A percentile compares a stretch with the other conserved stretches of the same genome.
These are phyloP conservation scores for Perdita meconis DNA, from an alignment of 2,888 invertebrate genomes.

Conservation along the genomic window DNA sequence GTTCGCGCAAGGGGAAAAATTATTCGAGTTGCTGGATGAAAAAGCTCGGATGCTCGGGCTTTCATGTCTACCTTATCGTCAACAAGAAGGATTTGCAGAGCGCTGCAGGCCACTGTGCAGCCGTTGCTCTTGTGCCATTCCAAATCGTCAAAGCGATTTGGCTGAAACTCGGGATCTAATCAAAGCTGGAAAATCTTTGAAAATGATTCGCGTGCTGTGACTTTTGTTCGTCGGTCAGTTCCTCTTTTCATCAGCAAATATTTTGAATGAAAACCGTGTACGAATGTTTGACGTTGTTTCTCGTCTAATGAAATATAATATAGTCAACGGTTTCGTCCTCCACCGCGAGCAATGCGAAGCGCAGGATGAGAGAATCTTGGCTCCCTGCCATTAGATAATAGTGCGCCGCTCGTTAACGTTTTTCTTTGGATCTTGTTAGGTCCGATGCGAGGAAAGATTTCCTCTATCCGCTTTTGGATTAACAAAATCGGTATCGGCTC, in stretches of 20 bases:
- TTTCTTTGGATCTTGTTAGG: slow-evolving; percentile 12
- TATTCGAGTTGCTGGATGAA: not conserved
- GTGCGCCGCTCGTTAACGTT: slow-evolving; percentile 30
- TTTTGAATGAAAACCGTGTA: too few species aligned
- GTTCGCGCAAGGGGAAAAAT: slow-evolving; percentile 1
- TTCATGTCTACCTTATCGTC: not conserved
- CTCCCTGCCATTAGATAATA: slow-evolving; percentile 16
- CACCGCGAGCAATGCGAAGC: not conserved
- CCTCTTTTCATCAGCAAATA: too few species aligned
- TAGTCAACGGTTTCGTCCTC: not conserved
- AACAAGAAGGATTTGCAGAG: not conserved
- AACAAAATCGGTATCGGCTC: slow-evolving; percentile 16
- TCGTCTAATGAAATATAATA: not conserved
- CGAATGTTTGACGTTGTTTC: not conserved
- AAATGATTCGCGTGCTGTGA: too few species aligned
- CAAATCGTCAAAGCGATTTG: not conserved
- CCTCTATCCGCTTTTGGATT: slow-evolving; percentile 2
- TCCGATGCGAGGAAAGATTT: slow-evolving; percentile 1
- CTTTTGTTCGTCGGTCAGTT: too few species aligned
- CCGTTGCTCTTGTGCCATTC: not conserved
- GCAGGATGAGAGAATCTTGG: not conserved
- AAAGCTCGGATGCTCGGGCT: not conserved
- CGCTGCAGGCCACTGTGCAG: not conserved
- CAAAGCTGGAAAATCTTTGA: not conserved
- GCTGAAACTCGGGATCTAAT: not conserved